These are phyloP conservation scores for Sebastes trivittatus DNA, from an alignment of 2,797 vertebrate genomes.

Conservation along the genomic window DNA sequence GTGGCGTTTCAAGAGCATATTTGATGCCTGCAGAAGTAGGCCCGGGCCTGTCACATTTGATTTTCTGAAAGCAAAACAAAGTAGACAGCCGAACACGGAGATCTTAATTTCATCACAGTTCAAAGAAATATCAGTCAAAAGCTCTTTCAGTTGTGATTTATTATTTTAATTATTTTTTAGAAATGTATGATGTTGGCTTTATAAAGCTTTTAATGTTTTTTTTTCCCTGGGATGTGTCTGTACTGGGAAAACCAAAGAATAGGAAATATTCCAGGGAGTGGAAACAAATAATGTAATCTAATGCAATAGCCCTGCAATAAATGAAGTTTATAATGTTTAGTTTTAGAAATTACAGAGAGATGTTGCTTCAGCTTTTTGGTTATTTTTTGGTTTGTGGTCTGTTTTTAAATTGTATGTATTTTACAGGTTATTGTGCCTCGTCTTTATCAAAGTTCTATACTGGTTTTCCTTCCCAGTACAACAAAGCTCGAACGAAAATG, in stretches of 20 bases:
- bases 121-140: slow-evolving; percentile 16
- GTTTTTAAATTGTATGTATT: background rate
- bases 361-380: background rate
- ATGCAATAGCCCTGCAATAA: background rate
- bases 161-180: background rate
- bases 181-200: background rate
- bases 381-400: background rate
- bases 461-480: background rate
- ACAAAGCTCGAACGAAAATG: background rate
- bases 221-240: background rate
- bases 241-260: background rate
- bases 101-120: slow-evolving; percentile 20
- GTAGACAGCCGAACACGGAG: background rate
- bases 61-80: slow-evolving; percentile 24
- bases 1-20: slow-evolving; percentile 28
- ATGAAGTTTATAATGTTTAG: background rate
- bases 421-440: background rate
- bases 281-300: background rate
- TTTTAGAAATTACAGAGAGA: background rate
- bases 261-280: background rate
- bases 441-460: background rate
- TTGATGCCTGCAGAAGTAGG: slow-evolving; percentile 14
- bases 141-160: background rate
- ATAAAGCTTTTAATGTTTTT: background rate
- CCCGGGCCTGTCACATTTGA: slow-evolving; percentile 6